phyloP scores from a whole-genome alignment of 2,888 invertebrate species.

The Encarsia formosa region DNA sequence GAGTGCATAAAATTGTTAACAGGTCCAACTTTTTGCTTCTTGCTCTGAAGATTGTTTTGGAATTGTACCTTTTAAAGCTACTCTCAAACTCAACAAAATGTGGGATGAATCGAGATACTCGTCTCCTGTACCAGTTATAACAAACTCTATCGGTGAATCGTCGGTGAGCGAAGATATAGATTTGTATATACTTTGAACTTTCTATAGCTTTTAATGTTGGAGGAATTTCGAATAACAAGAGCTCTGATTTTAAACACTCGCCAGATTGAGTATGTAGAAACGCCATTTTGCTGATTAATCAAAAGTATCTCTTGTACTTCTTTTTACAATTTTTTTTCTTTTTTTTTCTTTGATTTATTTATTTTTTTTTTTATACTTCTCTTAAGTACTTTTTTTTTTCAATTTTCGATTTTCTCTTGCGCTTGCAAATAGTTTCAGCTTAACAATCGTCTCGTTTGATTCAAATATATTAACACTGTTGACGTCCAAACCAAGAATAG shows the following conservation, averaged over 20 bases:
- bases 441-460: too few relatives aligned
- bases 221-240: not conserved
- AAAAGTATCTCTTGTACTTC: not conserved
- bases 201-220: not conserved
- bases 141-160: conserved; percentile 33
- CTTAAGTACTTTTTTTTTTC: too few relatives aligned
- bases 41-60: not conserved
- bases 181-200: not conserved
- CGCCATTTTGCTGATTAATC: not conserved
- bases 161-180: conserved; percentile 25
- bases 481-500: too few relatives aligned
- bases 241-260: not conserved
- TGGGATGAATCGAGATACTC: conserved; percentile 33
- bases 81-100: conserved; percentile 29
- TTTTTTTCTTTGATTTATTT: too few relatives aligned
- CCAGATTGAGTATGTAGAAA: not conserved
- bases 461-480: too few relatives aligned
- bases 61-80: conserved; percentile 12
- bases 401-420: too few relatives aligned
- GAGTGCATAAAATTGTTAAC: conserved; percentile 15
- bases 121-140: conserved; percentile 30
- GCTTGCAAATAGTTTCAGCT: too few relatives aligned
- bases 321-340: too few relatives aligned
- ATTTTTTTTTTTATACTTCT: too few relatives aligned
- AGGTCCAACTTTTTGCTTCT: not conserved